Conservation (phyloP, 2,888 invertebrate species). For the Trichacis sp. region DNA sequence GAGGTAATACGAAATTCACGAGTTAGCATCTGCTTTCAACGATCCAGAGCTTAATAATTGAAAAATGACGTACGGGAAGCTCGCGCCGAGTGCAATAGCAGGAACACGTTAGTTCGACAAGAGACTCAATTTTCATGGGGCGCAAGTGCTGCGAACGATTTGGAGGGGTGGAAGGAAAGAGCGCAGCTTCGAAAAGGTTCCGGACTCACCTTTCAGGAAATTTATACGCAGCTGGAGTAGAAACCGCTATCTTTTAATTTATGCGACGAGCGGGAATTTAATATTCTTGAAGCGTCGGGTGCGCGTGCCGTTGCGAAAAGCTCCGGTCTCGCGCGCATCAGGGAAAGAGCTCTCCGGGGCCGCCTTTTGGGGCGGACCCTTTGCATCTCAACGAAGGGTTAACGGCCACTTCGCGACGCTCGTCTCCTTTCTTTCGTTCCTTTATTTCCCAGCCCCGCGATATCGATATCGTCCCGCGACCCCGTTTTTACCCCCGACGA, state of each 20-base stretch:
- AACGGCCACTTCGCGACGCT: too few relatives aligned
- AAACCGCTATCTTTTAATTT: slow-evolving; percentile 66
- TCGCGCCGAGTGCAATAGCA: neutral
- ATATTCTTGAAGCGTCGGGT: slow-evolving; percentile 62
- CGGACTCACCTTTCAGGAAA: slow-evolving; percentile 40
- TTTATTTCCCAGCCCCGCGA: too few relatives aligned
- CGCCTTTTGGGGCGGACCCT: slow-evolving; percentile 50
- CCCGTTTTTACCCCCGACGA: too few relatives aligned
- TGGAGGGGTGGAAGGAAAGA: neutral
- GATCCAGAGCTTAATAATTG: neutral
- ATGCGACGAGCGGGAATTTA: slow-evolving; percentile 65
- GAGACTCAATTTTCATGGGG: slow-evolving; percentile 13
- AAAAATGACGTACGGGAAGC: slow-evolving; percentile 2
- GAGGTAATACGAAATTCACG: neutral
- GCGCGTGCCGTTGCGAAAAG: slow-evolving; percentile 50
- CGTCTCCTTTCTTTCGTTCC: too few relatives aligned
- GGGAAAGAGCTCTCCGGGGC: slow-evolving; percentile 50
- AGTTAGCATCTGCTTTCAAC: slow-evolving; percentile 1
- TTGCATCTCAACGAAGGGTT: too few relatives aligned
- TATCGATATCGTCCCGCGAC: too few relatives aligned
- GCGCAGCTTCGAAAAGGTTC: slow-evolving; percentile 11
- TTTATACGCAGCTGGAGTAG: slow-evolving; percentile 56
- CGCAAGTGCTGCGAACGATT: slow-evolving; percentile 11
- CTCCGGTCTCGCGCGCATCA: slow-evolving; percentile 29
- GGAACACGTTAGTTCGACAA: slow-evolving; percentile 8